A percentile compares a stretch with the other conserved stretches of the same genome.
Conservation (phyloP, 2,113 vertebrate species). For the Ceyx melanurus region DNA sequence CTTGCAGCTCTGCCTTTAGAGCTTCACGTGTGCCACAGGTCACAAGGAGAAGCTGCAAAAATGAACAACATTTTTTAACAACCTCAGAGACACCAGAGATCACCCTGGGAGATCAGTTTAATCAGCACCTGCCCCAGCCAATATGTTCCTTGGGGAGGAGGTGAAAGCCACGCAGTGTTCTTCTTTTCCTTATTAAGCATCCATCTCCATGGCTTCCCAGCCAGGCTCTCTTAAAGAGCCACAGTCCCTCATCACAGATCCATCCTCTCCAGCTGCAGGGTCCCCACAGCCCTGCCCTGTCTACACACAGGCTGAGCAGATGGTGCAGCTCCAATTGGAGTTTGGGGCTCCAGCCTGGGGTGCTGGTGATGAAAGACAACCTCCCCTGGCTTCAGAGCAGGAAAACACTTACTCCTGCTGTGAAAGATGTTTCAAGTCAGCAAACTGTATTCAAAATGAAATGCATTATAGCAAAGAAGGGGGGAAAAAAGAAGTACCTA, state of each 20-base stretch:
- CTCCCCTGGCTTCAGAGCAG: background rate
- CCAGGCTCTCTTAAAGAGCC: background rate
- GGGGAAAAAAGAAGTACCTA: background rate
- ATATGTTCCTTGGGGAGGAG: background rate
- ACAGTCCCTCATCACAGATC: rapidly evolving
- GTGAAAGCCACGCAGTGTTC: background rate
- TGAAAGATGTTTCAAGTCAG: background rate
- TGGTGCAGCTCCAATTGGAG: rapidly evolving
- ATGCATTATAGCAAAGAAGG: background rate
- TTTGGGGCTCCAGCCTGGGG: background rate
- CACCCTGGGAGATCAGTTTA: background rate
- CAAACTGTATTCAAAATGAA: background rate
- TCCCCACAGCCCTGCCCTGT: background rate
- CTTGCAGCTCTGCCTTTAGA: background rate
- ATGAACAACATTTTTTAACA: background rate
- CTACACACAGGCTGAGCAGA: rapidly evolving
- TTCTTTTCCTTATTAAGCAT: background rate
- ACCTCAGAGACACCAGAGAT: background rate
- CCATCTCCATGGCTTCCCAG: background rate
- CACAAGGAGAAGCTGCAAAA: background rate
- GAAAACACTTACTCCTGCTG: rapidly evolving
- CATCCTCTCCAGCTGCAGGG: rapidly evolving
- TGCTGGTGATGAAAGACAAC: background rate
- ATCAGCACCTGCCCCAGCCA: rapidly evolving
- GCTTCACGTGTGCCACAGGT: rapidly evolving